Evolutionary conservation across 1,140 invertebrate genomes (phyloP).

Genomic region (Delia radicum): DNA sequence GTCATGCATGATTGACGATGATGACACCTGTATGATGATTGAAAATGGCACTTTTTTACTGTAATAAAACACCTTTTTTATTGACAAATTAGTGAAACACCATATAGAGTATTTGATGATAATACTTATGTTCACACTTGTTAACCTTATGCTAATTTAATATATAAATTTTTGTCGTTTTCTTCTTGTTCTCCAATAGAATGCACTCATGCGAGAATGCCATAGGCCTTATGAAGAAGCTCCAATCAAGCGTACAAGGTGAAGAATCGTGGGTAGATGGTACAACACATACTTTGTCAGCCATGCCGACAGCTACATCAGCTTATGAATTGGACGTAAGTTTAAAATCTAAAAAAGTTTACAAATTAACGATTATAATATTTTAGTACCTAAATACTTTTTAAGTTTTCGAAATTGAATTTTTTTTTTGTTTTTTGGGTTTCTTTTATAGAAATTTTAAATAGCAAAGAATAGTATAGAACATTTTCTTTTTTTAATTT

Average conservation of each 20-base stretch:
- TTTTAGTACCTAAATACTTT: slow-evolving; percentile 1
- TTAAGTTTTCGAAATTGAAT: not conserved
- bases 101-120: not conserved
- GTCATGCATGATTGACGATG: not conserved
- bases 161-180: not conserved
- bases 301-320: slow-evolving; percentile 55
- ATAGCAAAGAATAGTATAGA: not conserved
- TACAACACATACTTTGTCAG: slow-evolving; percentile 57
- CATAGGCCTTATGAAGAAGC: slow-evolving; percentile 81
- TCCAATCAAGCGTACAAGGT: slow-evolving; percentile 80
- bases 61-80: not conserved
- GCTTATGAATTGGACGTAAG: slow-evolving; percentile 56
- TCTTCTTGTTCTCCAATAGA: slow-evolving; percentile 58
- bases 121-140: not conserved
- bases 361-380: not conserved
- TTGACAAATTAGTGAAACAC: not conserved
- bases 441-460: slow-evolving; percentile 25
- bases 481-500: not conserved
- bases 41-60: not conserved
- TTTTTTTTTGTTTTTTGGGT: slow-evolving; percentile 15
- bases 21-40: too few relatives aligned
- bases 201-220: slow-evolving; percentile 83
- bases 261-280: slow-evolving; percentile 88
- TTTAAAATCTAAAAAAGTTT: too few relatives aligned
- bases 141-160: not conserved